Percentiles rank a stretch among this genome's conserved stretches.
Evolutionary conservation across 2,113 vertebrate genomes (phyloP).

Genomic region (Grammomys dolichurus): DNA sequence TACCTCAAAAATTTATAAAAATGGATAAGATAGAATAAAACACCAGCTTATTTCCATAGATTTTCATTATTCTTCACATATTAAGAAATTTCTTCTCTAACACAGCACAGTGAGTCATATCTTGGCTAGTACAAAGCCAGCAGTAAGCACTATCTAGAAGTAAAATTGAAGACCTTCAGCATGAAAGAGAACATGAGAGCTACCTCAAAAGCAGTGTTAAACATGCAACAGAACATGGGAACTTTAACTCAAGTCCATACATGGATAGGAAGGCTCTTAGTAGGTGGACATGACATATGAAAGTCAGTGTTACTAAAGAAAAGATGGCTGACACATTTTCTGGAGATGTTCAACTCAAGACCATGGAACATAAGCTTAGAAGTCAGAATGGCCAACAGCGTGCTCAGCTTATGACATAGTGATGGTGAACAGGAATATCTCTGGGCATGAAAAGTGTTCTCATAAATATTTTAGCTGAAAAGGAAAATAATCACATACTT

Average conservation of each 20-base stretch:
- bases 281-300: background rate
- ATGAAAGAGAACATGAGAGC: background rate
- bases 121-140: background rate
- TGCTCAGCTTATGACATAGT: background rate
- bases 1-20: constrained; percentile 20
- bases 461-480: background rate
- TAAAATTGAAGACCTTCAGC: background rate
- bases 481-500: background rate
- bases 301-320: background rate
- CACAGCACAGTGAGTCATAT: background rate
- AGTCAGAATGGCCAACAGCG: background rate
- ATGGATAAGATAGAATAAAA: background rate
- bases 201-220: background rate
- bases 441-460: background rate
- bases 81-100: background rate
- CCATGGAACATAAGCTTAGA: background rate
- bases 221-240: background rate
- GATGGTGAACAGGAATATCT: background rate
- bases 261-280: background rate
- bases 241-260: background rate
- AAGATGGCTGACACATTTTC: background rate
- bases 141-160: background rate
- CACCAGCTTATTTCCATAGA: background rate
- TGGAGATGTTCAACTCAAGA: background rate
- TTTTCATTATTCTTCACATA: background rate